Conservation (phyloP, 2,113 vertebrate species). For the Climacteris rufus region DNA sequence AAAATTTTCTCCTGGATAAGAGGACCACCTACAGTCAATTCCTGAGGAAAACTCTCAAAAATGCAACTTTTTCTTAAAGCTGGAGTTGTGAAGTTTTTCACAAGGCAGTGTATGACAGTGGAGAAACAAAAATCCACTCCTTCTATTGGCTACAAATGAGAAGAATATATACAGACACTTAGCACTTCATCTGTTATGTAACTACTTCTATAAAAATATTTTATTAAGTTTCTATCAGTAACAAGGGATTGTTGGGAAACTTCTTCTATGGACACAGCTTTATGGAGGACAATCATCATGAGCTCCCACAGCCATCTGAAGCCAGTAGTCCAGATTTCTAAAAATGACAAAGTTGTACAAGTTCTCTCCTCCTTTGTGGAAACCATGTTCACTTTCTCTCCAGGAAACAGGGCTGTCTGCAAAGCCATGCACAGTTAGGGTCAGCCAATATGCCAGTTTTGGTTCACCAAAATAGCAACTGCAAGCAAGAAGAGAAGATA, state of each 20-base stretch:
- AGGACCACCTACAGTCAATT: background rate
- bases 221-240: background rate
- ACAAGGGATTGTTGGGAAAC: background rate
- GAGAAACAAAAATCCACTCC: background rate
- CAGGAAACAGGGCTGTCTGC: slow-evolving; percentile 89
- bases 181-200: background rate
- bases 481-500: slow-evolving; percentile 26
- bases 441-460: slow-evolving; percentile 76
- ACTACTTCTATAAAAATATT: background rate
- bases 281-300: slow-evolving; percentile 83
- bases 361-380: slow-evolving; percentile 86
- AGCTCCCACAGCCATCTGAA: slow-evolving; percentile 85
- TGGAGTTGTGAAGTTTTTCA: background rate
- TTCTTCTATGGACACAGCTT: background rate
- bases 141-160: background rate
- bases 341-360: slow-evolving; percentile 89
- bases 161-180: background rate
- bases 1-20: background rate
- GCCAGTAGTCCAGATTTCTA: slow-evolving; percentile 83
- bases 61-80: background rate
- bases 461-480: slow-evolving; percentile 81
- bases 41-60: background rate
- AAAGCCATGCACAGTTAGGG: slow-evolving; percentile 87
- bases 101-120: background rate
- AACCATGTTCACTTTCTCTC: slow-evolving; percentile 81